These are phyloP conservation scores for Xiphorhynchus erythropygius DNA, from an alignment of 2,797 vertebrate species.

Conservation along the genomic window DNA sequence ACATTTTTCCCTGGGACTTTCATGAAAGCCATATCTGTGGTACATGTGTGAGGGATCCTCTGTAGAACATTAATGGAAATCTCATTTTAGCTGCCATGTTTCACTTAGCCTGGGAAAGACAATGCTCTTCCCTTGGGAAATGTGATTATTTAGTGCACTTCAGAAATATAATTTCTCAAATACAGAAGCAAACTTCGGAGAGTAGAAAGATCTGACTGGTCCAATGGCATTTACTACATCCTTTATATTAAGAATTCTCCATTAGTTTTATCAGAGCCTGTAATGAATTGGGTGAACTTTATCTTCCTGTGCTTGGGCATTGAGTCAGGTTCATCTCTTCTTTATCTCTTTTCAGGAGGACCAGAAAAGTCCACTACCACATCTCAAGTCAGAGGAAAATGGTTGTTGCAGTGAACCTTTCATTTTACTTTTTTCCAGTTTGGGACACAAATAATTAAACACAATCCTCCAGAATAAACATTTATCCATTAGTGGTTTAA, in stretches of 20 bases:
- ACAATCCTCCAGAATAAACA: not conserved
- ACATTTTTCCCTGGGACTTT: not conserved
- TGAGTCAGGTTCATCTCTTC: not conserved
- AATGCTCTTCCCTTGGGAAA: not conserved
- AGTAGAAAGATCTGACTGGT: not conserved
- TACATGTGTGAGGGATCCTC: rapidly evolving
- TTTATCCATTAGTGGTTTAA: not conserved
- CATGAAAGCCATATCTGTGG: not conserved
- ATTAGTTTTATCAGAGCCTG: not conserved
- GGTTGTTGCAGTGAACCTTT: not conserved
- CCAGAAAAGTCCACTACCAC: not conserved
- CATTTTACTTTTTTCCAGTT: not conserved
- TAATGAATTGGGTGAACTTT: not conserved
- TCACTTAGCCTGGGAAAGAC: not conserved
- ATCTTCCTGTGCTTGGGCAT: not conserved
- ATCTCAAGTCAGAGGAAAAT: not conserved
- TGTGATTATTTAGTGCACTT: not conserved
- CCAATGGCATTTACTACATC: not conserved
- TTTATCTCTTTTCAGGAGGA: not conserved
- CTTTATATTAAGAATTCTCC: not conserved
- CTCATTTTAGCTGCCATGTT: not conserved
- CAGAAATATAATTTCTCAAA: not conserved
- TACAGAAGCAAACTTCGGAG: not conserved
- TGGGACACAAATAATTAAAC: not conserved
- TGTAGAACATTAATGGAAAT: rapidly evolving